Evolutionary conservation across 2,113 vertebrate genomes (phyloP), one percentile per base, ranked within the genome.

Genomic region (Pheucticus melanocephalus): DNA sequence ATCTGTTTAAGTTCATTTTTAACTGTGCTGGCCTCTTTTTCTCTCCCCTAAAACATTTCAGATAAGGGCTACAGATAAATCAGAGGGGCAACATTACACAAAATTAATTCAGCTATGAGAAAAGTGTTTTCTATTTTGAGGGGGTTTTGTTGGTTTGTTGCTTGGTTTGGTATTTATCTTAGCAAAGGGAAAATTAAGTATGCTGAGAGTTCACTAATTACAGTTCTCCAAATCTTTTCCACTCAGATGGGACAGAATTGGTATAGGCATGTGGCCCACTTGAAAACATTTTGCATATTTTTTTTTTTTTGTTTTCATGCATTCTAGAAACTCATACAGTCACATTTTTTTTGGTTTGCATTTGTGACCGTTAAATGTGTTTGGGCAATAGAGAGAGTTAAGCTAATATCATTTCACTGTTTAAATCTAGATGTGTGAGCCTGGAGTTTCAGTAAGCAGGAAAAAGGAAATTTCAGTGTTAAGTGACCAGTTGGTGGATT

Each of bases 1-100:
- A 33, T 72, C 45, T 95, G 63, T 91, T 97, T 92, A 96, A 95
- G 33, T 53, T 96, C n/a, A 92, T 88, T 95, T 92, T 51, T 84
- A 73, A 54, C 23, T 86, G 54, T 12, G 40, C 40, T 97, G 64
- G 77, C 80, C 85, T 95, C 77, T 80, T 82, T 77, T 86, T 35
- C 20, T 86, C 11, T 79, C 14, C 25, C 6, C 6, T 30, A 54
- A 90, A 88, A 68, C 65, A 56, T 87, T 87, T 28, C 33, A 83
- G 33, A 84, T 50, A 63, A 72, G 44, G 51, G 16, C 40, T 50
- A 82, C 48, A 77, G 25, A 57, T 42, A 68, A 8, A 51, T 89
- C 37, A 37, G 19, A 75, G 35, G 45, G 23, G 20, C 23, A 84
- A 42, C 33, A 82, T 39, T 42, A 16, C 23, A 50, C 2, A 3